Evolutionary conservation across 1,140 invertebrate genomes (phyloP).

Genomic region (Bombus confusus): DNA sequence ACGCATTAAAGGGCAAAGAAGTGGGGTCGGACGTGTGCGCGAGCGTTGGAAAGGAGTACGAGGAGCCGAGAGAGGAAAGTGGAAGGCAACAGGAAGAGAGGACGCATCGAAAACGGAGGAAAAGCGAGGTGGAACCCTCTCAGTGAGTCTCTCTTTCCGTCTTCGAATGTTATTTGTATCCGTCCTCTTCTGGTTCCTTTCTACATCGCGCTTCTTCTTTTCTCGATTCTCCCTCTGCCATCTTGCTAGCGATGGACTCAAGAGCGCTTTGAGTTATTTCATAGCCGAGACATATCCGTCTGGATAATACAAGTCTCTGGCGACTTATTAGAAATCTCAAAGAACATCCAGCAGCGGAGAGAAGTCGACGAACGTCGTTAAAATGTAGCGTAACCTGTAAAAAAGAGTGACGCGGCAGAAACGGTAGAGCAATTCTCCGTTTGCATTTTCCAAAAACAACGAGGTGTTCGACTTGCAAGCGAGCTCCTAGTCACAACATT

Average conservation of each 20-base stretch:
- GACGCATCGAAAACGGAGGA: slow-evolving; percentile 11
- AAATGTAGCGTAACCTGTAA: neutral
- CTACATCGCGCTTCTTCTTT: neutral
- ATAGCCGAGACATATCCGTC: too few relatives aligned
- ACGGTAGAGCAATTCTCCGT: too few relatives aligned
- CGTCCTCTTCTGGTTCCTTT: neutral
- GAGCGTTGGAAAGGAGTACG: neutral
- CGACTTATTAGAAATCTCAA: neutral
- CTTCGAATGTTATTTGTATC: slow-evolving; percentile 41
- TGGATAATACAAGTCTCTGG: neutral
- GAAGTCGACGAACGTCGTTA: neutral
- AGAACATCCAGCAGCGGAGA: neutral
- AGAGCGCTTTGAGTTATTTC: neutral
- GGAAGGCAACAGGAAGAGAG: neutral
- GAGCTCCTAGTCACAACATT: neutral
- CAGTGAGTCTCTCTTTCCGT: neutral
- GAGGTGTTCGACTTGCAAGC: too few relatives aligned
- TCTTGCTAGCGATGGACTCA: neutral
- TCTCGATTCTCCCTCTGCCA: neutral
- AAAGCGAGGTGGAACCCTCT: slow-evolving; percentile 10
- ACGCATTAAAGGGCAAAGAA: neutral
- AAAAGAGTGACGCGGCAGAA: too few relatives aligned
- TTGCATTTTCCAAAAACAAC: too few relatives aligned
- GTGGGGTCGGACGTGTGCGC: neutral
- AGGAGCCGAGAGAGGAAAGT: neutral